These are phyloP conservation scores for Rhombomys opimus DNA, from an alignment of 2,113 vertebrate species.

Conservation along the genomic window DNA sequence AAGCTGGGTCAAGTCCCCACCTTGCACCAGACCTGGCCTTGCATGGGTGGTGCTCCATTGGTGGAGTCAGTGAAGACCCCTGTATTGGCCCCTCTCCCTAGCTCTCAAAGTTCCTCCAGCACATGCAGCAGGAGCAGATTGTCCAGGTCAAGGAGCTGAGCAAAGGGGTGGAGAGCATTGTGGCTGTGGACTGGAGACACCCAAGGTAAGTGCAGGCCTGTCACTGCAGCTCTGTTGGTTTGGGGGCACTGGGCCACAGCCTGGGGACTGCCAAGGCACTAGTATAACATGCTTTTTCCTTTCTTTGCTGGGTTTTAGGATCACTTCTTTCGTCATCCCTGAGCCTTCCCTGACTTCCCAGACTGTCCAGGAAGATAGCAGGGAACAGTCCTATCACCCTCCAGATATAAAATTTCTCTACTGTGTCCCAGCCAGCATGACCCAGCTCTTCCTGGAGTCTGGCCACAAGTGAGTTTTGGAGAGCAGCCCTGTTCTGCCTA, in stretches of 20 bases:
- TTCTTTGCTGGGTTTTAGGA: constrained; percentile 86
- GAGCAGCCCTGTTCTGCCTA: constrained; percentile 61
- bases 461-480: constrained; percentile 90
- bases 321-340: constrained; percentile 90
- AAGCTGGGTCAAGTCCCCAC: neutral
- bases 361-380: constrained; percentile 82
- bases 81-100: constrained; percentile 79
- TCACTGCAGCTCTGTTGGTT: neutral
- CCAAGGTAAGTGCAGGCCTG: constrained; percentile 88
- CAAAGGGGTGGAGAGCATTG: constrained; percentile 97
- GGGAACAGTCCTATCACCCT: constrained; percentile 89
- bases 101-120: constrained; percentile 97
- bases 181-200: constrained; percentile 96
- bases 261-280: neutral
- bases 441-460: constrained; percentile 93
- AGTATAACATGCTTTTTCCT: constrained; percentile 66
- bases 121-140: constrained; percentile 92
- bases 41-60: neutral
- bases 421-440: constrained; percentile 91
- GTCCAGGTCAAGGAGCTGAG: constrained; percentile 95
- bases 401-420: constrained; percentile 94
- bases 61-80: constrained; percentile 1
- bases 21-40: neutral
- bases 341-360: constrained; percentile 83
- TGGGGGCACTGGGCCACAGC: neutral